Base-by-base conservation (phyloP, 2,888 invertebrate species). In the Chloroclystis v-ata region DNA sequence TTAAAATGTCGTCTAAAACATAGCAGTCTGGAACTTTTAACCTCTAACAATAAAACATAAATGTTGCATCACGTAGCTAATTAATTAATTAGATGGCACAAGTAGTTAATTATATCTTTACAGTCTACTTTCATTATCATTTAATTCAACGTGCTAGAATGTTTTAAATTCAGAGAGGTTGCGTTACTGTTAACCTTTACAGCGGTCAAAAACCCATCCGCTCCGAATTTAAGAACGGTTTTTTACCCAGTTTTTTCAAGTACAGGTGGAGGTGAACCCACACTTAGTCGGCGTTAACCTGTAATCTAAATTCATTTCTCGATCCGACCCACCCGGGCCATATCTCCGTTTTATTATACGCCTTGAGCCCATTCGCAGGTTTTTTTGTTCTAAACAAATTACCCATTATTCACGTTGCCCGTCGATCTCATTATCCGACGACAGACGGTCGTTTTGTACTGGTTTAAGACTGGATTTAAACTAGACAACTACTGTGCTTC, bases 231-330 rank as follows among this genome's bases (percentile, higher is more conserved):
- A 49, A 33, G 38, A 45, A 52, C 58, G 59, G 66, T 72, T 78
- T 81, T 79, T 80, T 75, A 65, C 60, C 45, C 55, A 64, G 73
- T 80, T 85, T 85, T 85, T 84, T 78, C 65, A 71, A 75, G 77
- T 75, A 78, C 87, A 86, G 85, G 82, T 85, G 85, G 80, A 75
- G 69, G 69, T 37, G 66, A 84, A 82, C 85, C 85, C 81, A 82
- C 81, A 86, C 82, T 87, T 86, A 86, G 81, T 63, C 83, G 83
- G 84, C 86, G 82, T 79, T 85, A 86, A 85, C 86, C 82, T 87
- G 78, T 86, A 87, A 87, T 87, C 87, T 87, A 87, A 87, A 87
- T 87, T 87, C 85, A 87, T 87, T 87, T 86, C 82, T 86, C 81
- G 85, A 82, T 78, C 79, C 84, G 78, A 82, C 82, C 84, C 81